These are phyloP conservation scores for Papilio helenus DNA, from an alignment of 1,140 invertebrate species.

Conservation along the genomic window DNA sequence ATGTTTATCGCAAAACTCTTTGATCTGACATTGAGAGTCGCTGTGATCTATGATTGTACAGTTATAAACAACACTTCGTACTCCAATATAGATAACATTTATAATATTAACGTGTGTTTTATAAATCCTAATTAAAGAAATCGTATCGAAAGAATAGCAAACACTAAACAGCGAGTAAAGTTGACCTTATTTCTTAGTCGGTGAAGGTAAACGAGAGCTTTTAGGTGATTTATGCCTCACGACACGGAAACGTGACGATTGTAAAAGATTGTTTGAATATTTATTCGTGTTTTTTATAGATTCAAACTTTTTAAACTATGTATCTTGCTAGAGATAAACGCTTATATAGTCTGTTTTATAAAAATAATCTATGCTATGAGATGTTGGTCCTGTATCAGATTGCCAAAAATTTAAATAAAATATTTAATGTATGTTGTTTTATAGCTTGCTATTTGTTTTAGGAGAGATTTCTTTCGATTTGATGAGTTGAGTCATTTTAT, in stretches of 20 bases:
- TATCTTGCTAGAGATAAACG: no score
- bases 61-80: neutral
- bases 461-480: no score
- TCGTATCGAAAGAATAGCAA: neutral
- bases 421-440: no score
- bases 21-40: neutral
- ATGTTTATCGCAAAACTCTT: slow-evolving; percentile 8
- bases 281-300: neutral
- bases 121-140: neutral
- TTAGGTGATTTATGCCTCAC: slow-evolving; percentile 14
- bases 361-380: no score
- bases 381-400: no score
- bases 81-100: neutral
- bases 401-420: no score
- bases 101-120: neutral
- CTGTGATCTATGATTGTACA: neutral
- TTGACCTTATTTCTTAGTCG: slow-evolving; percentile 16
- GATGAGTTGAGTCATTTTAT: neutral
- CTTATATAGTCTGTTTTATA: no score
- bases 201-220: slow-evolving; percentile 24
- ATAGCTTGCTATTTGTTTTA: no score
- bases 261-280: neutral
- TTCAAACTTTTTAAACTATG: no score
- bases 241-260: slow-evolving; percentile 17
- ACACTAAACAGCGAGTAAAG: neutral